Conservation (phyloP, 2,113 vertebrate species). For the Scortum barcoo region DNA sequence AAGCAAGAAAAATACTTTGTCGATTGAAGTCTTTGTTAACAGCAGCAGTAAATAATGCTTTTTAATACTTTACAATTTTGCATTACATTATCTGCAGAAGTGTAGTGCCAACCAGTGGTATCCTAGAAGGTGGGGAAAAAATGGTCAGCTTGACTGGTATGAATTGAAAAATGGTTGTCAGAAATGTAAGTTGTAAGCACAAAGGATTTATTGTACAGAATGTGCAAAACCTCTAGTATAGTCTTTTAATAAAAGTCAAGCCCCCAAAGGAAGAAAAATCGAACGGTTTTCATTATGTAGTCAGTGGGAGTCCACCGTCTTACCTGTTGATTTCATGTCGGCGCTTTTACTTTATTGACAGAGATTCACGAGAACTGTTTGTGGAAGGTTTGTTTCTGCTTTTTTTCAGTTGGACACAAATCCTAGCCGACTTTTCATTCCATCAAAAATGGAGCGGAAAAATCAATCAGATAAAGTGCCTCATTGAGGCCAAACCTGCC, state of each 20-base stretch:
- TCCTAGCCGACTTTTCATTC: neutral
- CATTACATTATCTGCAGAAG: too few species aligned
- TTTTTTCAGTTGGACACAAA: neutral
- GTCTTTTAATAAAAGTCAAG: neutral
- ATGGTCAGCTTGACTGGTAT: neutral
- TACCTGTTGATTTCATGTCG: neutral
- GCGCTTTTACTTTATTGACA: neutral
- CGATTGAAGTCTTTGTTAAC: too few species aligned
- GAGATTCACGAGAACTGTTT: neutral
- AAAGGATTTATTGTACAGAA: neutral
- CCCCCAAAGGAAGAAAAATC: neutral
- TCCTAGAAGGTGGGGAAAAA: neutral
- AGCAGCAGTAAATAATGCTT: too few species aligned
- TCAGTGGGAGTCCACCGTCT: neutral
- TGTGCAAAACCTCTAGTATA: neutral
- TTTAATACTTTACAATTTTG: too few species aligned
- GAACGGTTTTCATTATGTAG: neutral
- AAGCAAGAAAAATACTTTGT: too few species aligned
- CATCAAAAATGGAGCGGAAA: conserved; percentile 4
- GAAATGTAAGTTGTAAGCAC: neutral
- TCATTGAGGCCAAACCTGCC: neutral
- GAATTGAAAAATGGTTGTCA: neutral
- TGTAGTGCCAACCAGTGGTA: too few species aligned
- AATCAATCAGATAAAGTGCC: conserved; percentile 26
- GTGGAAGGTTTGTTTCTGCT: neutral